These are phyloP conservation scores for Delichon dasypus DNA, from an alignment of 2,797 vertebrate species.

Conservation along the genomic window DNA sequence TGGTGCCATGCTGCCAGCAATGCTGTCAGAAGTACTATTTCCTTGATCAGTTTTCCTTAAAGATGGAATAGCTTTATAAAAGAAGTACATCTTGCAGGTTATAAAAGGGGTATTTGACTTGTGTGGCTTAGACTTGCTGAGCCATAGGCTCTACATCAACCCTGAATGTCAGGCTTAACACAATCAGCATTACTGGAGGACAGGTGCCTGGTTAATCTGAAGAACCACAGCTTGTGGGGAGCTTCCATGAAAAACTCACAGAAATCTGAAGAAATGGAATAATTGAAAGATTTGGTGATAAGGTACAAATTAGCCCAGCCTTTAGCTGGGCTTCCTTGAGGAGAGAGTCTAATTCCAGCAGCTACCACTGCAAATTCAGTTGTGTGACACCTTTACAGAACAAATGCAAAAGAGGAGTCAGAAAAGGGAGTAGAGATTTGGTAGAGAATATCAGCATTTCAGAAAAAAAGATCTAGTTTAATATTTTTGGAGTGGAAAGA, in stretches of 20 bases:
- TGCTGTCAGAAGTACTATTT: neutral
- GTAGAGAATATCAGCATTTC: neutral
- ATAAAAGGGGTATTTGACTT: neutral
- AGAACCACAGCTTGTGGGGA: neutral
- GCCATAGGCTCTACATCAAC: neutral
- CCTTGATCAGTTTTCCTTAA: neutral
- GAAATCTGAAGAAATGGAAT: neutral
- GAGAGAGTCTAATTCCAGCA: neutral
- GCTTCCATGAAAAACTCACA: neutral
- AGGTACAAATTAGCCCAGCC: neutral
- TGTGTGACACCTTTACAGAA: neutral
- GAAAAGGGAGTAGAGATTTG: neutral
- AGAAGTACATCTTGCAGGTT: neutral
- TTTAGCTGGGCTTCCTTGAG: neutral
- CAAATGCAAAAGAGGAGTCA: neutral
- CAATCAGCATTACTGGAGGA: neutral
- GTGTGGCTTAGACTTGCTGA: neutral
- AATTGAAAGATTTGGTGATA: neutral
- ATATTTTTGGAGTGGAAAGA: neutral
- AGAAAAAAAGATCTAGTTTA: neutral
- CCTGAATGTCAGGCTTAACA: neutral
- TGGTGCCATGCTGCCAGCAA: neutral
- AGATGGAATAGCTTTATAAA: neutral
- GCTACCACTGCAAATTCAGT: neutral
- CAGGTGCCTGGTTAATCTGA: neutral